Conservation (phyloP, 2,888 invertebrate genomes). For the Pachycephus smyrnensis region DNA sequence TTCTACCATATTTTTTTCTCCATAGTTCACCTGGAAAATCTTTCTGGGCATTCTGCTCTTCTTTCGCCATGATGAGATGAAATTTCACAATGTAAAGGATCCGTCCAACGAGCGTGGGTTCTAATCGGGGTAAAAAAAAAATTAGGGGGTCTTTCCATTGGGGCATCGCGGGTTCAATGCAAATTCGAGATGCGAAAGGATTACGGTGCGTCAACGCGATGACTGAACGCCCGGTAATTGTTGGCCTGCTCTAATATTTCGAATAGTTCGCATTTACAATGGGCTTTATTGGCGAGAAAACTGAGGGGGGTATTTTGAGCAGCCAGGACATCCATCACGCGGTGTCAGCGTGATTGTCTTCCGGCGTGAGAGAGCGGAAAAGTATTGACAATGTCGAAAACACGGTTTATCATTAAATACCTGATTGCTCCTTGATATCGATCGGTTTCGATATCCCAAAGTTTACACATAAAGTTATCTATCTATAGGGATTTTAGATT, state of each 20-base stretch:
- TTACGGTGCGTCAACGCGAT: constrained; percentile 64
- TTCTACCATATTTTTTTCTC: background rate
- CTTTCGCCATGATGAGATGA: background rate
- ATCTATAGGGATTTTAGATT: background rate
- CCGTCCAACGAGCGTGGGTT: background rate
- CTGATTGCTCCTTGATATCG: background rate
- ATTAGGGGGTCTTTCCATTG: constrained; percentile 9
- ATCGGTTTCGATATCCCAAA: background rate
- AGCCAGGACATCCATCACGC: constrained; percentile 64
- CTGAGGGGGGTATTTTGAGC: constrained; percentile 55
- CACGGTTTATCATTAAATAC: constrained; percentile 7
- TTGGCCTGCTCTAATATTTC: constrained; percentile 62
- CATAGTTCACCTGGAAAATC: background rate
- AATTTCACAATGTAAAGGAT: background rate
- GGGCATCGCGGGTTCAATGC: constrained; percentile 30
- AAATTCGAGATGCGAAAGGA: constrained; percentile 54
- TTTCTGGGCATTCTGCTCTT: background rate
- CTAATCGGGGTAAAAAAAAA: background rate
- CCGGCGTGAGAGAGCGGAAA: constrained; percentile 52
- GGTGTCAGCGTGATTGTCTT: constrained; percentile 67
- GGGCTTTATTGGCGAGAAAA: constrained; percentile 64
- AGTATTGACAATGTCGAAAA: constrained; percentile 49
- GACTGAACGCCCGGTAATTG: constrained; percentile 66
- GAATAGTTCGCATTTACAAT: constrained; percentile 67
- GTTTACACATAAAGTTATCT: background rate